Evolutionary conservation across 2,113 vertebrate species (phyloP).

Genomic region (Sisor rabdophorus): DNA sequence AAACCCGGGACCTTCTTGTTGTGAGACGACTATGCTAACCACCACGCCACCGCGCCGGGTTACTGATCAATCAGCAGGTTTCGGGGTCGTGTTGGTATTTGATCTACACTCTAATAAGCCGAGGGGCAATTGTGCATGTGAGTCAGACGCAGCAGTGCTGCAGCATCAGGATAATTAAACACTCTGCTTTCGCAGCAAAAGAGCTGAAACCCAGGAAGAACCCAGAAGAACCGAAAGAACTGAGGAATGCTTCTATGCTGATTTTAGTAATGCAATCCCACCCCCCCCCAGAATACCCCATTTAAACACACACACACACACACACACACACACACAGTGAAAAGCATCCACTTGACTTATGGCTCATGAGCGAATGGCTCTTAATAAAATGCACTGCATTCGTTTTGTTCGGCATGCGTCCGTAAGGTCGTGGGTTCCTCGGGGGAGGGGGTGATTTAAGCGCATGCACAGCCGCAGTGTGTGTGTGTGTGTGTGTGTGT

Average conservation of each 20-base stretch:
- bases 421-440: conserved; percentile 4
- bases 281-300: background rate
- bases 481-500: conserved; percentile 15
- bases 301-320: background rate
- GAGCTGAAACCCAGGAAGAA: conserved; percentile 4
- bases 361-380: background rate
- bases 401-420: conserved; percentile 10
- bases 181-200: conserved; percentile 16
- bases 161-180: conserved; percentile 31
- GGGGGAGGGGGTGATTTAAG: background rate
- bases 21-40: no score
- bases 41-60: no score
- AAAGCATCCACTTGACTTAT: conserved; percentile 30
- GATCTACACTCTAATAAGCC: conserved; percentile 1
- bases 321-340: background rate
- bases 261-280: conserved; percentile 29
- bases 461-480: conserved; percentile 48
- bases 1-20: background rate
- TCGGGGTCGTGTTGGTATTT: background rate
- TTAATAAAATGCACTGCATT: conserved; percentile 41
- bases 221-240: background rate
- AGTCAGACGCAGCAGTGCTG: conserved; percentile 1
- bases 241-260: conserved; percentile 17
- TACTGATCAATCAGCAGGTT: conserved; percentile 11
- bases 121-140: conserved; percentile 4